Conservation (phyloP, 1,140 invertebrate species). For the Brachionus calyciflorus region DNA sequence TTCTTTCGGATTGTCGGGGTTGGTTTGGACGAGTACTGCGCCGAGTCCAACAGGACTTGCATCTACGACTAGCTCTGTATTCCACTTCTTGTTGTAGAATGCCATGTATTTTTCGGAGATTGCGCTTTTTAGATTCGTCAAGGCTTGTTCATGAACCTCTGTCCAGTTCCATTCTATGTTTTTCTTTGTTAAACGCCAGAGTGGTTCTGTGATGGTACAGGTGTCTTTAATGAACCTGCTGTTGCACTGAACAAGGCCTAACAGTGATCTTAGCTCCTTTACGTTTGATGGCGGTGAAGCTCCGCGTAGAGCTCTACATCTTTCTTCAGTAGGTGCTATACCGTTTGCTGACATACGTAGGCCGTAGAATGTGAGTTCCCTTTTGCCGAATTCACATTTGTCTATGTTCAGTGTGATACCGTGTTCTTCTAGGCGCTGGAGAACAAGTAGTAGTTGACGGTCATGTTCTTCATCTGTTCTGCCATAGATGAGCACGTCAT, state of each 20-base stretch:
- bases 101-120: too few relatives aligned
- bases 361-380: conserved; percentile 57
- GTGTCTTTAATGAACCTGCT: neutral
- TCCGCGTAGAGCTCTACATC: conserved; percentile 42
- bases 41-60: too few relatives aligned
- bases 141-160: too few relatives aligned
- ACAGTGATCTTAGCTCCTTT: conserved; percentile 46
- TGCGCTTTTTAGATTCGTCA: too few relatives aligned
- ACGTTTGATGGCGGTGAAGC: conserved; percentile 40
- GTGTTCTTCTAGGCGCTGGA: too few relatives aligned
- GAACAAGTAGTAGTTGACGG: conserved; percentile 49
- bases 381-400: conserved; percentile 58
- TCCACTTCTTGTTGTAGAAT: too few relatives aligned
- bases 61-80: too few relatives aligned
- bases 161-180: too few relatives aligned
- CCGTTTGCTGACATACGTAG: conserved; percentile 50
- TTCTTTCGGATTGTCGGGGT: too few relatives aligned
- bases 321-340: conserved; percentile 46
- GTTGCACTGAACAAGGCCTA: neutral
- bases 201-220: neutral
- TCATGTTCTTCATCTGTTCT: conserved; percentile 50
- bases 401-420: conserved; percentile 53
- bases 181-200: conserved; percentile 51
- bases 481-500: conserved; percentile 52
- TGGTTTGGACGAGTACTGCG: too few relatives aligned